Conservation (phyloP, 2,888 invertebrate species). For the Eupsilia transversa region DNA sequence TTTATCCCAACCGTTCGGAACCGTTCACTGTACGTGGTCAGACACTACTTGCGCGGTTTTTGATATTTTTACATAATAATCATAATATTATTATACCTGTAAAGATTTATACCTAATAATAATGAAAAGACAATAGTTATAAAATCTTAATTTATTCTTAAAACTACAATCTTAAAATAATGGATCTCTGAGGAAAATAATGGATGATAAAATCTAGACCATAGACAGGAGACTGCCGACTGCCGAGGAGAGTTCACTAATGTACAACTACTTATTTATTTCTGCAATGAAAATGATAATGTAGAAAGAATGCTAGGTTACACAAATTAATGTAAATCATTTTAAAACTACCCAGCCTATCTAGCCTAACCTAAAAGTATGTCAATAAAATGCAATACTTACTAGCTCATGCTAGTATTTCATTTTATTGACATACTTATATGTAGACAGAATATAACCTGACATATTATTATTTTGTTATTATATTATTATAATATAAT, state of each 20-base stretch:
- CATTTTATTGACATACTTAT: not conserved
- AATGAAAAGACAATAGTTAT: slow-evolving; percentile 2
- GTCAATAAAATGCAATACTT: too few species aligned
- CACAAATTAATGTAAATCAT: not conserved
- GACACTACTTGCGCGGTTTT: not conserved
- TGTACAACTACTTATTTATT: not conserved
- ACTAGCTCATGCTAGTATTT: too few species aligned
- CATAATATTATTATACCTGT: not conserved
- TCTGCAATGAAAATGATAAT: not conserved
- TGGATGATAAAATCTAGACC: slow-evolving; percentile 1
- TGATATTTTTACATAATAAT: not conserved
- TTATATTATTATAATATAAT: not conserved
- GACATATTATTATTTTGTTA: too few species aligned
- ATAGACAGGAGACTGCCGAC: not conserved
- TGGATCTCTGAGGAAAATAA: not conserved
- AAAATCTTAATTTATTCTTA: slow-evolving; percentile 56
- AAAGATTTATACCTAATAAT: too few species aligned
- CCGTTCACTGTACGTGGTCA: not conserved
- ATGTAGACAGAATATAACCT: not conserved
- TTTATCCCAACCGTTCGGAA: not conserved
- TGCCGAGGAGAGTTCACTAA: not conserved
- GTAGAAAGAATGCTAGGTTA: not conserved
- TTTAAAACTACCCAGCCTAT: too few species aligned
- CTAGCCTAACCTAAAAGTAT: too few species aligned
- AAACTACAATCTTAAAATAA: slow-evolving; percentile 27